Evolutionary conservation across 2,113 vertebrate species (phyloP), one percentile per base, ranked within the genome.

Genomic region (Solea solea): DNA sequence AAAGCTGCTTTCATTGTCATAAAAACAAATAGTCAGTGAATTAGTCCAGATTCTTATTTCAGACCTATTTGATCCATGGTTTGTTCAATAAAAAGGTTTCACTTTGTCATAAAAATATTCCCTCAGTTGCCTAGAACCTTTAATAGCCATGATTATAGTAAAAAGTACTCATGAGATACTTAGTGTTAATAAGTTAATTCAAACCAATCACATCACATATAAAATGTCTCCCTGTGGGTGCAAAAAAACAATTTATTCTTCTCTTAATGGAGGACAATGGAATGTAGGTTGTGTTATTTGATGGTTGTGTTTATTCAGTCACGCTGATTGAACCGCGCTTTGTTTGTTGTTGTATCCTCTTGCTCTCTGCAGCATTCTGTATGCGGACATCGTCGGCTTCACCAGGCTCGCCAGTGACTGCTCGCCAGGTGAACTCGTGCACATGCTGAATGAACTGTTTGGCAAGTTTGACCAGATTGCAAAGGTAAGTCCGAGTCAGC

Each of bases 401-500:
- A 99, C 98, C 14, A 92, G 96, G 25, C 92, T 99, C 86, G 98
- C 98, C 76, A 99, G 96, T 5, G 97, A 98, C 93, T 99, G 98
- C 87, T 97, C 98, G 0, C 98, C 98, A 0, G 98, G 97, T 40
- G 98, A 99, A 80, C 67, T 99, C 2, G 98, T 99, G 41, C 96
- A 99, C 74, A 99, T 97, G 96, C 91, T 99, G 10, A 99, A 99
- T 0, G 97, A 99, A 65, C 95, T 99, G 41, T 99, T 99, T 2
- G 97, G 97, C 77, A 99, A 99, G 82, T 99, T 99, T 53, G 97
- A 99, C 83, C 97, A 99, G 86, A 99, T 99, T 57, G 97, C 97
- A 66, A 99, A 99, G 95, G 97, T 99, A 91, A 46, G 76, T 3
- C 48, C 41, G 42, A 44, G 3, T 59, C 59, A 16, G 34, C 34